Evolutionary conservation across 2,888 invertebrate species (phyloP).

Genomic region (Catotricha subobsoleta): DNA sequence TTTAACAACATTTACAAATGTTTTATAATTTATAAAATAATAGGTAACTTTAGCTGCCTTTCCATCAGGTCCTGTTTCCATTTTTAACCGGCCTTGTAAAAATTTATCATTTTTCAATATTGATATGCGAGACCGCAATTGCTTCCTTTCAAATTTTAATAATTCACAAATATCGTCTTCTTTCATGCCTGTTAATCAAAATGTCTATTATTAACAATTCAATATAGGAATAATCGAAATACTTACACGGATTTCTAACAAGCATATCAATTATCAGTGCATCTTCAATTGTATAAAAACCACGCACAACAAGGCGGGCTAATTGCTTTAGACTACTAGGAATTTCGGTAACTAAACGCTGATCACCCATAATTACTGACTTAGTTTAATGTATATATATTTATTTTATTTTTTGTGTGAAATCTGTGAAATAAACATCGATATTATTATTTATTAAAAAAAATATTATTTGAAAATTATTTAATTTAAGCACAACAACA

Average conservation of each 20-base stretch:
- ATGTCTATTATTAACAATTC: too few species aligned
- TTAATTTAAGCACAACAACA: too few species aligned
- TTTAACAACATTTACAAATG: conserved; percentile 93
- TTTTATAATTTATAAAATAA: conserved; percentile 94
- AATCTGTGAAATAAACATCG: too few species aligned
- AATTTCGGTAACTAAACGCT: conserved; percentile 70
- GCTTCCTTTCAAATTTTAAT: conserved; percentile 83
- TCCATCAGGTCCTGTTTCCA: conserved; percentile 87
- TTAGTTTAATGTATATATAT: too few species aligned
- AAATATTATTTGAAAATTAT: too few species aligned
- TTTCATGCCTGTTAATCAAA: conserved; percentile 46
- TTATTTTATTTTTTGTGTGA: too few species aligned
- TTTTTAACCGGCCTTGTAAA: conserved; percentile 75
- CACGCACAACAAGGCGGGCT: conserved; percentile 76
- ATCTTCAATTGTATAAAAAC: conserved; percentile 89
- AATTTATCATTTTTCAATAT: conserved; percentile 83
- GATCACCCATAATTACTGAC: conserved; percentile 54
- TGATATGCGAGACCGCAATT: conserved; percentile 72
- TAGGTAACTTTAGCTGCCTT: conserved; percentile 93
- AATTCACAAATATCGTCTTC: conserved; percentile 82
- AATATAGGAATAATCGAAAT: not conserved
- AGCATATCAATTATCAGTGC: conserved; percentile 88
- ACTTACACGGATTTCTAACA: conserved; percentile 76
- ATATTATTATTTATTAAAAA: too few species aligned
- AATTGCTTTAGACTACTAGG: conserved; percentile 86